A percentile compares a stretch with the other conserved stretches of the same genome.
Conservation (phyloP, 2,797 vertebrate species). For the Notolabrus celidotus region DNA sequence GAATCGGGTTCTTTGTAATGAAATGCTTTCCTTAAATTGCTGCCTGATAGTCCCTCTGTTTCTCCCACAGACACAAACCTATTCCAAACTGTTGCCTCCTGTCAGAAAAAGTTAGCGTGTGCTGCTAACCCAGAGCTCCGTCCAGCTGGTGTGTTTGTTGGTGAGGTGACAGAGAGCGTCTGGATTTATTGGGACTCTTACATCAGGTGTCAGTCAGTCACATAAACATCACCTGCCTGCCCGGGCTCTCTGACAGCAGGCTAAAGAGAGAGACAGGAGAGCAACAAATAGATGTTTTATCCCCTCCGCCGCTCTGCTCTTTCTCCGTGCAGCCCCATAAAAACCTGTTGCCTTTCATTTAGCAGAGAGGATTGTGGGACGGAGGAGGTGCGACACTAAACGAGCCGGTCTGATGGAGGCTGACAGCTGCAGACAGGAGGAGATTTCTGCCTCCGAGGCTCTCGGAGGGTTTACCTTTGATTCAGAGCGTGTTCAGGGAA, state of each 20-base stretch:
- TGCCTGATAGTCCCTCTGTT: background rate
- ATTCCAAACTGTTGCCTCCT: slow-evolving; percentile 50
- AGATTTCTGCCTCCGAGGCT: slow-evolving; percentile 27
- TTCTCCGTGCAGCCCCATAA: slow-evolving; percentile 42
- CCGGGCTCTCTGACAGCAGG: slow-evolving; percentile 15
- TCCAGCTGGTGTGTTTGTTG: slow-evolving; percentile 38
- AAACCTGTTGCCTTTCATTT: slow-evolving; percentile 69
- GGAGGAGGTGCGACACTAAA: slow-evolving; percentile 20
- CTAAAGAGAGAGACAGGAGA: slow-evolving; percentile 28
- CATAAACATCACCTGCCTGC: slow-evolving; percentile 64
- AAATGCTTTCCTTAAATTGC: slow-evolving; percentile 39
- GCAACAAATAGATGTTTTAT: slow-evolving; percentile 60
- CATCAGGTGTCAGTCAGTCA: slow-evolving; percentile 63
- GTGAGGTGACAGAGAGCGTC: slow-evolving; percentile 55
- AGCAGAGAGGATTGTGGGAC: slow-evolving; percentile 32
- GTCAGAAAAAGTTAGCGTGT: slow-evolving; percentile 60
- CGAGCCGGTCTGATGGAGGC: slow-evolving; percentile 32
- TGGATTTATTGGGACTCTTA: slow-evolving; percentile 67
- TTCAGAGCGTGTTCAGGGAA: slow-evolving; percentile 23
- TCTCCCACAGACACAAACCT: slow-evolving; percentile 47
- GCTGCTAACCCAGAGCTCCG: slow-evolving; percentile 20
- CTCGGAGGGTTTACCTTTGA: slow-evolving; percentile 12
- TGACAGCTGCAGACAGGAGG: slow-evolving; percentile 45
- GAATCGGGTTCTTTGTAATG: slow-evolving; percentile 8
- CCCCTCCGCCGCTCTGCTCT: slow-evolving; percentile 4